phyloP scores from a whole-genome alignment of 92 coral and sea anemone species.

The Epizoanthus illoricatus region DNA sequence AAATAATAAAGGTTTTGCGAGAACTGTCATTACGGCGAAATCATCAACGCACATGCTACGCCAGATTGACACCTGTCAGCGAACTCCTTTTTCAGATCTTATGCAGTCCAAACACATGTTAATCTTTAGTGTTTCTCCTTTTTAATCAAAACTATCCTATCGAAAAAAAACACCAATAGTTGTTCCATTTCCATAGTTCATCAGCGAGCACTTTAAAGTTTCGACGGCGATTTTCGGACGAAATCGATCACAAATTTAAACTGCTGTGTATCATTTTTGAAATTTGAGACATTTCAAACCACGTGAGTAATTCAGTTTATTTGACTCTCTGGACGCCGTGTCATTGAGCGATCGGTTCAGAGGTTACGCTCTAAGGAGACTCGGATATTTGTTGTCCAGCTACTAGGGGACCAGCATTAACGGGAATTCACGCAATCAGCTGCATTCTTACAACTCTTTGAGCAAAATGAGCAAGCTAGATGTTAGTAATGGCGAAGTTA shows the following conservation, averaged over 20 bases:
- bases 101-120: too few relatives aligned
- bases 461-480: constrained; percentile 12
- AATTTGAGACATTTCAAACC: constrained; percentile 22
- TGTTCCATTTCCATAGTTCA: too few relatives aligned
- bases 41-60: too few relatives aligned
- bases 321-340: constrained; percentile 12
- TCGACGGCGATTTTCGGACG: not conserved
- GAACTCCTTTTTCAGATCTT: too few relatives aligned
- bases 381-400: not conserved
- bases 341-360: constrained; percentile 14
- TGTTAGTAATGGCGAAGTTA: constrained; percentile 26
- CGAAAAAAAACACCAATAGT: too few relatives aligned
- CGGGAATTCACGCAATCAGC: not conserved
- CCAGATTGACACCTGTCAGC: too few relatives aligned
- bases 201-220: too few relatives aligned
- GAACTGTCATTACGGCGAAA: too few relatives aligned
- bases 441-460: not conserved
- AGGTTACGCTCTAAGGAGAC: not conserved
- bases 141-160: too few relatives aligned
- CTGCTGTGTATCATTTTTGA: not conserved
- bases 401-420: not conserved
- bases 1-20: too few relatives aligned
- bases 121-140: too few relatives aligned
- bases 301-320: constrained; percentile 25
- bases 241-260: not conserved